A percentile compares a stretch with the other conserved stretches of the same genome.
Conservation (phyloP, 92 coral and sea anemone species). For the Epizoanthus rinbou region DNA sequence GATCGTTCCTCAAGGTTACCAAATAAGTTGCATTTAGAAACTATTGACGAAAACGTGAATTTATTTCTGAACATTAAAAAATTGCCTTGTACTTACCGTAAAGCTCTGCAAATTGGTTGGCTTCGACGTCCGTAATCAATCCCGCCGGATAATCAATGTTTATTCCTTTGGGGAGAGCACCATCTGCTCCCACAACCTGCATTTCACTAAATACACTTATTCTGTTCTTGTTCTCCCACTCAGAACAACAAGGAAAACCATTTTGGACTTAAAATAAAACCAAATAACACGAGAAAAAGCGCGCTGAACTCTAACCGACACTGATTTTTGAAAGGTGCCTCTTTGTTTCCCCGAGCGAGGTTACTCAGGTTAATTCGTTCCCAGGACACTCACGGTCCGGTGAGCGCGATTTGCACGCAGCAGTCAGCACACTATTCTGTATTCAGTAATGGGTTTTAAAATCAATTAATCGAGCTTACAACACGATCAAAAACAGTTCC, state of each 20-base stretch:
- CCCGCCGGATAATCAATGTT: neutral
- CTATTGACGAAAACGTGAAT: neutral
- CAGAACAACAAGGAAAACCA: no score
- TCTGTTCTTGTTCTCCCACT: constrained; percentile 8
- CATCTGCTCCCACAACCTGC: constrained; percentile 18
- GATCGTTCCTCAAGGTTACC: constrained; percentile 1
- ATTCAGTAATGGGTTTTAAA: neutral
- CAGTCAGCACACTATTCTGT: constrained; percentile 6
- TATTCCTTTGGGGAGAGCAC: constrained; percentile 23
- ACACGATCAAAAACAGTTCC: constrained; percentile 3
- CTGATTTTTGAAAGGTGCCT: neutral
- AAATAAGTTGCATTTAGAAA: constrained; percentile 10
- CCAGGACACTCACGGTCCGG: neutral
- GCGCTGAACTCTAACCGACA: no score
- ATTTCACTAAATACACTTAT: constrained; percentile 15
- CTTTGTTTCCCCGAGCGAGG: constrained; percentile 6
- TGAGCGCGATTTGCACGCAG: constrained; percentile 3
- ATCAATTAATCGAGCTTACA: constrained; percentile 15
- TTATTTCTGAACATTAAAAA: neutral
- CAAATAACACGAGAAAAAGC: no score
- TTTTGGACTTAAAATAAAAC: no score
- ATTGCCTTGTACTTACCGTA: constrained; percentile 9
- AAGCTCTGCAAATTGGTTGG: constrained; percentile 5
- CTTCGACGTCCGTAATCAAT: neutral
- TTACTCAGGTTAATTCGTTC: constrained; percentile 1